These are phyloP conservation scores for Desoria tigrina DNA, from an alignment of 2,888 invertebrate genomes.

Conservation along the genomic window DNA sequence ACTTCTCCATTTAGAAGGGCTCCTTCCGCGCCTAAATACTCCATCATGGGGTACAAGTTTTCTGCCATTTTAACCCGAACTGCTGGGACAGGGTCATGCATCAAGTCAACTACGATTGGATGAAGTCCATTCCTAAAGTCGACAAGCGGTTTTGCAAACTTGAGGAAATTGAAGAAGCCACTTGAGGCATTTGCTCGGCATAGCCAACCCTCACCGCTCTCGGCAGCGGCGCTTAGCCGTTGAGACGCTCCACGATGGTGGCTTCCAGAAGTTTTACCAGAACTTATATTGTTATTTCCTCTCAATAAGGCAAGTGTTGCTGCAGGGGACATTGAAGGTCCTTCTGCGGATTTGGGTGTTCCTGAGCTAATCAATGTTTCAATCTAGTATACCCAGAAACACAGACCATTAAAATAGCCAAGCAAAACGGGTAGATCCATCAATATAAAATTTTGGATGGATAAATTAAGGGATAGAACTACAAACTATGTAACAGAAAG, in stretches of 20 bases:
- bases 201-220: background rate
- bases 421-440: too few species aligned
- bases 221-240: background rate
- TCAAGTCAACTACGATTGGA: conserved; percentile 39
- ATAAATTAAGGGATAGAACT: too few species aligned
- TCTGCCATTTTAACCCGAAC: conserved; percentile 45
- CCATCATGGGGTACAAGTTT: conserved; percentile 40
- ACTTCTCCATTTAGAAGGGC: conserved; percentile 46
- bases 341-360: background rate
- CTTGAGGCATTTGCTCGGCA: conserved; percentile 44
- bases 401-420: too few species aligned
- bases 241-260: background rate
- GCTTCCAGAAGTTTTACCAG: background rate
- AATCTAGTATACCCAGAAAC: background rate
- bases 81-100: conserved; percentile 40
- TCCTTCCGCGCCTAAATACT: conserved; percentile 34
- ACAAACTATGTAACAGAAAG: background rate
- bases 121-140: conserved; percentile 49
- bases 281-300: conserved; percentile 12
- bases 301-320: conserved; percentile 13
- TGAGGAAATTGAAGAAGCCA: conserved; percentile 40
- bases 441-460: too few species aligned
- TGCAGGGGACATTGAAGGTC: background rate
- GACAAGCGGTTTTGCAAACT: conserved; percentile 46
- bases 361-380: conserved; percentile 15